Evolutionary conservation across 2,888 invertebrate genomes (phyloP), one percentile per base, ranked within the genome.

Genomic region (Melinopterus prodromus): DNA sequence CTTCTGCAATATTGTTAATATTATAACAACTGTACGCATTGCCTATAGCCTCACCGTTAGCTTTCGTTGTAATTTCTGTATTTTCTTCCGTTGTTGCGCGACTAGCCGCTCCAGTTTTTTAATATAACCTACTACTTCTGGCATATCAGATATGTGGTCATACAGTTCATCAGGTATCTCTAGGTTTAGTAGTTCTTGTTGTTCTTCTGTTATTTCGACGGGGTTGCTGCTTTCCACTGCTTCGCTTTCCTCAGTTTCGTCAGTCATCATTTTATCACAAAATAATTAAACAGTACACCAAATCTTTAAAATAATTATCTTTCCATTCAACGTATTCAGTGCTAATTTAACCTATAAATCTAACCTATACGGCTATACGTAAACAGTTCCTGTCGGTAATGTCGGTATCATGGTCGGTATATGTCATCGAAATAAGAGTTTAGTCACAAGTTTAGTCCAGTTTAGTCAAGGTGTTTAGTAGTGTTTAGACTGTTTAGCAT

Each of bases 51-150:
- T 80, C 72, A 84, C 86, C 83, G 90, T 90, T 6, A 93, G 84
- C 85, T 91, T 92, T n/a, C 90, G 88, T 86, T 92, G 92, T 77
- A 94, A 89, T 84, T 92, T 92, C 78, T 89, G 90, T 75, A 95
- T 87, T 83, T 93, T 90, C 80, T 89, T 90, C 53, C 91, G 91
- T 85, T 93, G 94, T 84, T 90, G 90, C 78, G 89, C 90, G 71
- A 94, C 90, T 80, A 89, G 90, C 53, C 90, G 90, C 80, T 92
- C 91, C 86, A 94, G 90, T 85, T 91, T 91, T 71, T 91, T 86
- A 83, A 94, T 91, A 79, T 92, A 91, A 82, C 90, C 89, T 69
- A 92, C 83, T 15, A 93, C 90, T 83, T 93, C 91, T 9, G 94
- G 94, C 81, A 92, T 90, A 82, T 92, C 91, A 84, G 89, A 89